A percentile compares a stretch with the other conserved stretches of the same genome.
These are phyloP conservation scores for Oplegnathus fasciatus DNA, from an alignment of 2,113 vertebrate genomes.

Conservation along the genomic window DNA sequence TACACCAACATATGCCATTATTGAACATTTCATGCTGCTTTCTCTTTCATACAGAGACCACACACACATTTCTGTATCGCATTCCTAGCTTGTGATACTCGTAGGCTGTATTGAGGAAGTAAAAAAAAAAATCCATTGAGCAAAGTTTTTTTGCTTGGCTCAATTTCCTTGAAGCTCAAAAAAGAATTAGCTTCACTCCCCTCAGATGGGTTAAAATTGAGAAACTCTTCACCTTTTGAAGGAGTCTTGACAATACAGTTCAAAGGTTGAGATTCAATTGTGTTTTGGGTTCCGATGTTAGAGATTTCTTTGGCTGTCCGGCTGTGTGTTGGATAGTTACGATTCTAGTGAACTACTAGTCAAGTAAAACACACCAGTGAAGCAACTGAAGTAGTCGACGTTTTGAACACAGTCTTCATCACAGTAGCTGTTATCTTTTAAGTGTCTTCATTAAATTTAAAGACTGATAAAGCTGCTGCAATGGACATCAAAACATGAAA, in stretches of 20 bases:
- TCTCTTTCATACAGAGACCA: not conserved
- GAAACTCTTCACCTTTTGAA: not conserved
- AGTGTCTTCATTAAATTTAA: not conserved
- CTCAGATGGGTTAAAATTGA: not conserved
- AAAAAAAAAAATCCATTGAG: no score
- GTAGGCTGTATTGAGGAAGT: not conserved
- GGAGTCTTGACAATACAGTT: not conserved
- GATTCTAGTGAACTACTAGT: not conserved
- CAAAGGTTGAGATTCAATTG: not conserved
- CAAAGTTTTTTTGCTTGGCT: no score
- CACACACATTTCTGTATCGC: not conserved
- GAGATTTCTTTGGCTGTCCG: not conserved
- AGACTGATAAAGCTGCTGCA: not conserved
- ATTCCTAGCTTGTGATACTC: not conserved
- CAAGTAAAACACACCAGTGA: not conserved
- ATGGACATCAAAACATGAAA: not conserved
- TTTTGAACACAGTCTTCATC: not conserved
- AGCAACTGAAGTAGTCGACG: not conserved
- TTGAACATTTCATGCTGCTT: no score
- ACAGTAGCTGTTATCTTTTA: not conserved
- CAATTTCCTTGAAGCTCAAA: not conserved
- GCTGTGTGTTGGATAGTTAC: not conserved
- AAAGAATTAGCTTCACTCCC: not conserved
- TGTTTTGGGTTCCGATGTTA: not conserved
- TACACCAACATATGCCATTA: not conserved